Conservation (phyloP, 2,113 vertebrate genomes). For the Actinemys pallida region DNA sequence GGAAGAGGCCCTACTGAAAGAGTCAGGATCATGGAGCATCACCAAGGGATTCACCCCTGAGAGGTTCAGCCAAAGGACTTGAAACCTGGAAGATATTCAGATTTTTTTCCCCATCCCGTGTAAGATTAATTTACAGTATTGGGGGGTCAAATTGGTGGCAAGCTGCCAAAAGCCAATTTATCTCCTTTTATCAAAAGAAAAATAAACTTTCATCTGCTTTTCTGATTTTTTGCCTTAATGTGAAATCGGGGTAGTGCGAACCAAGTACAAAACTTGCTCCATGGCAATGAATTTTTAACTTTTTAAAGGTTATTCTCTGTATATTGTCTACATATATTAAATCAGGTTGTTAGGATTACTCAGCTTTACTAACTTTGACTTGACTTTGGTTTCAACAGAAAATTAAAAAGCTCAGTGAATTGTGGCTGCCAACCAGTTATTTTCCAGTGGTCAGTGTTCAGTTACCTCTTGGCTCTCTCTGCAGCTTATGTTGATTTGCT, state of each 20-base stretch:
- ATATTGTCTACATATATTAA: not conserved
- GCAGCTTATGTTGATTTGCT: slow-evolving; percentile 50
- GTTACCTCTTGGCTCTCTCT: slow-evolving; percentile 40
- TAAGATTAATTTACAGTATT: slow-evolving; percentile 67
- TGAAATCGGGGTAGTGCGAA: slow-evolving; percentile 59
- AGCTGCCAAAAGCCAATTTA: slow-evolving; percentile 56
- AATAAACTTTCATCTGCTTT: slow-evolving; percentile 66
- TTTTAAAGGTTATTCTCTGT: slow-evolving; percentile 1
- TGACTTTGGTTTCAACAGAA: slow-evolving; percentile 22
- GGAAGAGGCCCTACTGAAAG: slow-evolving; percentile 23
- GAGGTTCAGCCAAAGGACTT: slow-evolving; percentile 77
- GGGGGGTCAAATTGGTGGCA: slow-evolving; percentile 55
- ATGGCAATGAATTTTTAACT: slow-evolving; percentile 32
- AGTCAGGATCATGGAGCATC: slow-evolving; percentile 41
- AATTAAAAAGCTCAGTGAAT: not conserved
- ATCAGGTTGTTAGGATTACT: slow-evolving; percentile 49
- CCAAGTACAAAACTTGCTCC: not conserved
- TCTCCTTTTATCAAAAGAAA: slow-evolving; percentile 66
- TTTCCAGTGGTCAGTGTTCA: slow-evolving; percentile 42
- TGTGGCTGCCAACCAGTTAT: not conserved
- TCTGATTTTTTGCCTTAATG: slow-evolving; percentile 59
- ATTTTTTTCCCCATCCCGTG: not conserved
- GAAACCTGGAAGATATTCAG: slow-evolving; percentile 43
- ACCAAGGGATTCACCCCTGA: slow-evolving; percentile 38
- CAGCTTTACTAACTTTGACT: slow-evolving; percentile 54